Evolutionary conservation across 1,140 invertebrate genomes (phyloP).

Genomic region (Bombus turneri): DNA sequence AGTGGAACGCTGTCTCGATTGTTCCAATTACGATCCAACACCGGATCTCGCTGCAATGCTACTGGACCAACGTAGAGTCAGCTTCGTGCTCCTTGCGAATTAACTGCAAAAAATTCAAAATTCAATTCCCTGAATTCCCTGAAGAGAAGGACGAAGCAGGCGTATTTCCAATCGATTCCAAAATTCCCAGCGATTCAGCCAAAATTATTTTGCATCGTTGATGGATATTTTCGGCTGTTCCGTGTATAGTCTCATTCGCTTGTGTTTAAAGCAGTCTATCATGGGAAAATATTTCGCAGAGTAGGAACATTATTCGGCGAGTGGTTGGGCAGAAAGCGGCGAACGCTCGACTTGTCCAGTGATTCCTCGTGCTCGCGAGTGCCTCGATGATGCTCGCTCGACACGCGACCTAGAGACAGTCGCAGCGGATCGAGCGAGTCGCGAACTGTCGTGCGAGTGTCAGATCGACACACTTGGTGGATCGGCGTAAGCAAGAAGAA

Average conservation of each 20-base stretch:
- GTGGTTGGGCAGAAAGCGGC: not conserved
- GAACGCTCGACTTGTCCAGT: not conserved
- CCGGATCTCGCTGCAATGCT: not conserved
- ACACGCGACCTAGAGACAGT: constrained; percentile 47
- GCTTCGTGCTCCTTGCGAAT: not conserved
- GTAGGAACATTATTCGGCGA: not conserved
- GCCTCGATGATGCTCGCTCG: constrained; percentile 29
- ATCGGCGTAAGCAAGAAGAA: constrained; percentile 42
- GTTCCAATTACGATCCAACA: not conserved
- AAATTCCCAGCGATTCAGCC: no score
- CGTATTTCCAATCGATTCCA: no score
- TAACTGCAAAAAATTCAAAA: accelerated
- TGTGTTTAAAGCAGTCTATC: not conserved
- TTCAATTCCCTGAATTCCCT: not conserved
- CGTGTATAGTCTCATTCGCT: no score
- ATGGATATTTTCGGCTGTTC: no score
- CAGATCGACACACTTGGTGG: not conserved
- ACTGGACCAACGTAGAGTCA: no score
- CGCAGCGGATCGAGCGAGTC: not conserved
- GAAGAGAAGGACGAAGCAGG: not conserved
- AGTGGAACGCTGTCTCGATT: no score
- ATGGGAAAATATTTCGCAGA: not conserved
- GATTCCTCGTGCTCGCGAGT: constrained; percentile 11
- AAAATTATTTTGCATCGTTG: no score
- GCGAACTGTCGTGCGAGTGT: no score